phyloP scores from a whole-genome alignment of 37 sponge, comb jelly and placozoan genomes.

The Cladorhizidae sp. region DNA sequence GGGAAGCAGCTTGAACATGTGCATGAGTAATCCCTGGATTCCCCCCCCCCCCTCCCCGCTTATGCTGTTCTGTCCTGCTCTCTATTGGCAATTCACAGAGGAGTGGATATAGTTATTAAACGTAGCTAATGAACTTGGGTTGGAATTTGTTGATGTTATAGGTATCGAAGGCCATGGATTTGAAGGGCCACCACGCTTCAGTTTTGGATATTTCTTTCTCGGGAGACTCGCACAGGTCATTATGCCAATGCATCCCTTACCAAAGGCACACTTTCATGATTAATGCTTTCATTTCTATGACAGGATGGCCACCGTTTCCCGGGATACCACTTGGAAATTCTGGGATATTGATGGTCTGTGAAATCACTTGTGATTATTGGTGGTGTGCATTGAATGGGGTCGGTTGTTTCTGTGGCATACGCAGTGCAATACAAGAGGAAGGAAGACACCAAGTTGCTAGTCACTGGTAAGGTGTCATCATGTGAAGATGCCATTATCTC shows the following conservation, averaged over 20 bases:
- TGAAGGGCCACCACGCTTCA: constrained; percentile 80
- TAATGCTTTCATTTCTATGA: neutral
- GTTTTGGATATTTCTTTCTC: constrained; percentile 68
- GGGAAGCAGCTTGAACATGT: no score
- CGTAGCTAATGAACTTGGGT: neutral
- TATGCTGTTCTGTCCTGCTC: no score
- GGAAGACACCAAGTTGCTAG: constrained; percentile 72
- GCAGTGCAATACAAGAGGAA: constrained; percentile 62
- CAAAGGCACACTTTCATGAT: neutral
- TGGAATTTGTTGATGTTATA: neutral
- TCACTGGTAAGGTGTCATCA: constrained; percentile 13
- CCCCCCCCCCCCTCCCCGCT: no score
- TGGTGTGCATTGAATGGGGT: neutral
- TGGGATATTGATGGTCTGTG: constrained; percentile 86
- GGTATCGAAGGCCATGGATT: constrained; percentile 80
- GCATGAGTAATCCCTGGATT: no score
- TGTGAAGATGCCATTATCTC: constrained; percentile 2
- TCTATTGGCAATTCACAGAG: no score
- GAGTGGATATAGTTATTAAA: no score
- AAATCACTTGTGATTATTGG: neutral
- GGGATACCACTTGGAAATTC: constrained; percentile 84
- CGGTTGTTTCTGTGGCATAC: neutral
- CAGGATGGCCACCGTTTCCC: constrained; percentile 85
- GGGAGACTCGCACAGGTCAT: constrained; percentile 69
- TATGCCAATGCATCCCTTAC: neutral